Conservation (phyloP, 2,888 invertebrate species). For the Caenorhabditis doughertyi region DNA sequence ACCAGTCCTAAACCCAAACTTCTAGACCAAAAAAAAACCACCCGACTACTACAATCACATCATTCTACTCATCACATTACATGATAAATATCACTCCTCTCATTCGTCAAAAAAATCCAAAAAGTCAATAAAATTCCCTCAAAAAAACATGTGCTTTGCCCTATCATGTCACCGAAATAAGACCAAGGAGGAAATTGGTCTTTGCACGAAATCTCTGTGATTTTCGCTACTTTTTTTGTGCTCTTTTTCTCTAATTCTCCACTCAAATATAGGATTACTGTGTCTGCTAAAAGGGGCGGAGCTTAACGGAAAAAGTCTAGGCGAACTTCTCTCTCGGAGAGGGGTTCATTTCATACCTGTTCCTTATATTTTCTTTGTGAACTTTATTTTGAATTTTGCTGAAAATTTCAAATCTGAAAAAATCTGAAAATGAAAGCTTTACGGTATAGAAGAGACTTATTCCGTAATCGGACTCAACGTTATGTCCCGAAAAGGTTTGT, state of each 20-base stretch:
- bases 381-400: not conserved
- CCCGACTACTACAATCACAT: slow-evolving; percentile 1
- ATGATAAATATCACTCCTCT: not conserved
- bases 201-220: too few species aligned
- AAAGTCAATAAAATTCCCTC: not conserved
- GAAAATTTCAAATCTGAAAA: too few species aligned
- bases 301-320: slow-evolving; percentile 10
- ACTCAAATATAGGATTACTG: slow-evolving; percentile 42
- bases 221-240: too few species aligned
- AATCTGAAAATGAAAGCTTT: slow-evolving; percentile 57
- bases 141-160: slow-evolving; percentile 54
- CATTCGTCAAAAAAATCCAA: not conserved
- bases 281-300: slow-evolving; percentile 32
- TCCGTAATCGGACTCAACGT: slow-evolving; percentile 40
- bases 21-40: too few species aligned
- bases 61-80: not conserved
- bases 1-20: too few species aligned
- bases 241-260: slow-evolving; percentile 8
- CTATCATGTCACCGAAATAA: slow-evolving; percentile 38
- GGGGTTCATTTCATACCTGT: slow-evolving; percentile 10
- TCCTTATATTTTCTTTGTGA: not conserved
- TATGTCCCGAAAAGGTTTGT: slow-evolving; percentile 57
- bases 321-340: not conserved
- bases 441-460: slow-evolving; percentile 57
- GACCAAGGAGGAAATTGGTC: too few species aligned